These are phyloP conservation scores for Himantopus leucocephalus DNA, from an alignment of 2,113 vertebrate genomes.

Conservation along the genomic window DNA sequence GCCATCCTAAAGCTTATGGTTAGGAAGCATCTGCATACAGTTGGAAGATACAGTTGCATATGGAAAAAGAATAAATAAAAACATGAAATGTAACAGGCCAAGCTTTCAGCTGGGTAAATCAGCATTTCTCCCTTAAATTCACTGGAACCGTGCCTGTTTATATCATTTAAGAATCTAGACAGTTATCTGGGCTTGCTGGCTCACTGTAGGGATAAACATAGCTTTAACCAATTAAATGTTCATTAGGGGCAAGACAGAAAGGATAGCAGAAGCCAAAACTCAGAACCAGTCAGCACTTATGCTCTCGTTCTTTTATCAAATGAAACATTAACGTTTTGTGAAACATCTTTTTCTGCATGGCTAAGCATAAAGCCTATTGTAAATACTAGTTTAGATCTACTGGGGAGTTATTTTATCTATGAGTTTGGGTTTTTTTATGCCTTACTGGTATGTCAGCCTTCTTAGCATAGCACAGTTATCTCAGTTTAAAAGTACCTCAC, in stretches of 20 bases:
- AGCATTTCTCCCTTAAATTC: constrained; percentile 6
- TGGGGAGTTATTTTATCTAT: neutral
- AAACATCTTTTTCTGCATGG: neutral
- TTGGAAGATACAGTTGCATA: neutral
- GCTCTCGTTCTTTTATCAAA: neutral
- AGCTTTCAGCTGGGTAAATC: neutral
- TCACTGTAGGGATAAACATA: constrained; percentile 17
- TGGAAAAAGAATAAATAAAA: neutral
- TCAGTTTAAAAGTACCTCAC: neutral
- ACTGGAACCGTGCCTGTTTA: neutral
- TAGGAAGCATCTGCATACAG: neutral
- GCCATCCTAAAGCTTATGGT: neutral
- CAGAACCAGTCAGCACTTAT: neutral
- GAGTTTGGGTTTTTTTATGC: neutral
- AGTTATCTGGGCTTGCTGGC: constrained; percentile 31
- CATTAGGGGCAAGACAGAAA: neutral
- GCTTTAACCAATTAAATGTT: constrained; percentile 38
- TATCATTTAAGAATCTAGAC: neutral
- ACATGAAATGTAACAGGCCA: neutral
- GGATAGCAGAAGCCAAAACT: neutral
- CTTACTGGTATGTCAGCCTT: neutral
- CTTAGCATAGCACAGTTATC: neutral
- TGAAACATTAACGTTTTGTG: neutral
- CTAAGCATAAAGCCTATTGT: neutral
- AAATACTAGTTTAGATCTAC: neutral